phyloP scores from a whole-genome alignment of 2,113 vertebrate species.

The Fukomys damarensis region DNA sequence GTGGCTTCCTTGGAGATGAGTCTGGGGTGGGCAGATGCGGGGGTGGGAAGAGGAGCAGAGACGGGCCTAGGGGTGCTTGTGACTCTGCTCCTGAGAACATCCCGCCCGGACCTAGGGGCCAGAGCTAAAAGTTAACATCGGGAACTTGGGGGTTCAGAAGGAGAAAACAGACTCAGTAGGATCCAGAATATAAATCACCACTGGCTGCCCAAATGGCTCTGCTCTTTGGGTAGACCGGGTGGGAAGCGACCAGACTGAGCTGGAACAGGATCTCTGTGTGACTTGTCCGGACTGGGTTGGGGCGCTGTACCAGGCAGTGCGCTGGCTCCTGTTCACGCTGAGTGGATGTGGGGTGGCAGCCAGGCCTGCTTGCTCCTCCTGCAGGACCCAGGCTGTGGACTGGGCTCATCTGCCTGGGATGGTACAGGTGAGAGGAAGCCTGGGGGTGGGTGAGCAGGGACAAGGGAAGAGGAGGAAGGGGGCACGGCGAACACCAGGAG shows the following conservation, averaged over 20 bases:
- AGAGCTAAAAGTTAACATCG: neutral
- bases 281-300: neutral
- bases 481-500: neutral
- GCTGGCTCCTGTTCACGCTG: neutral
- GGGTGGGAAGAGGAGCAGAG: neutral
- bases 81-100: neutral
- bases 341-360: neutral
- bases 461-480: neutral
- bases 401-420: fast-evolving
- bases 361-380: neutral
- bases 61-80: too few relatives aligned
- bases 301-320: too few relatives aligned
- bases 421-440: too few relatives aligned
- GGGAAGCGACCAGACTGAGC: neutral
- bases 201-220: neutral
- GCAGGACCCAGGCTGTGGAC: neutral
- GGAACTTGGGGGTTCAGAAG: neutral
- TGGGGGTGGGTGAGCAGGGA: neutral
- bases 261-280: neutral
- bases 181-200: neutral
- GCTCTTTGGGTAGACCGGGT: neutral
- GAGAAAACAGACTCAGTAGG: fast-evolving
- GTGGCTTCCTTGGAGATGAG: neutral
- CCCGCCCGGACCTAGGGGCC: neutral
- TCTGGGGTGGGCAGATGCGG: neutral